These are phyloP conservation scores for Lagopus muta DNA, from an alignment of 2,113 vertebrate species.

Conservation along the genomic window DNA sequence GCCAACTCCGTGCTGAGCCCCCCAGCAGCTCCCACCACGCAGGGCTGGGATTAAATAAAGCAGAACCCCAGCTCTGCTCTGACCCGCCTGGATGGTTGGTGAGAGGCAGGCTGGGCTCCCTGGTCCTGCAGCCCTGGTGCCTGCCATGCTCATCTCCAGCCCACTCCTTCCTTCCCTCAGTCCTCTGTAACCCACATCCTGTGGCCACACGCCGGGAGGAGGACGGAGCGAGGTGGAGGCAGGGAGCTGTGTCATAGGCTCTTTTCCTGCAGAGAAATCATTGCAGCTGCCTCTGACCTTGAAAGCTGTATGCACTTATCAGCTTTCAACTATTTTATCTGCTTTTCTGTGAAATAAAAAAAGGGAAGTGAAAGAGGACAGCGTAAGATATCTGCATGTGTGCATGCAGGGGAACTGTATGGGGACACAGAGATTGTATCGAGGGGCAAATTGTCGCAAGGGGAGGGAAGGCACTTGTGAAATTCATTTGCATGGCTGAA, in stretches of 20 bases:
- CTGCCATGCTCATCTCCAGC: background rate
- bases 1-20: background rate
- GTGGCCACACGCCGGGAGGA: rapidly evolving
- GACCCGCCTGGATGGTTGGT: background rate
- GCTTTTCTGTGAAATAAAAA: background rate
- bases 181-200: background rate
- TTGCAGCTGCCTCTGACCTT: background rate
- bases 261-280: background rate
- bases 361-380: slow-evolving; percentile 27
- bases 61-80: background rate
- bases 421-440: background rate
- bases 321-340: background rate
- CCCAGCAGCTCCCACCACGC: background rate
- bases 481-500: background rate
- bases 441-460: background rate
- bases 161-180: background rate
- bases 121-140: background rate
- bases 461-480: background rate
- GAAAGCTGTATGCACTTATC: background rate
- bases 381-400: background rate
- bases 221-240: rapidly evolving
- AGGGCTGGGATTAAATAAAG: background rate
- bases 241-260: background rate
- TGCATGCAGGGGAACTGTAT: background rate
- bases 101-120: background rate